A percentile compares a stretch with the other conserved stretches of the same genome.
Conservation (phyloP, 2,113 vertebrate genomes). For the Natator depressus region DNA sequence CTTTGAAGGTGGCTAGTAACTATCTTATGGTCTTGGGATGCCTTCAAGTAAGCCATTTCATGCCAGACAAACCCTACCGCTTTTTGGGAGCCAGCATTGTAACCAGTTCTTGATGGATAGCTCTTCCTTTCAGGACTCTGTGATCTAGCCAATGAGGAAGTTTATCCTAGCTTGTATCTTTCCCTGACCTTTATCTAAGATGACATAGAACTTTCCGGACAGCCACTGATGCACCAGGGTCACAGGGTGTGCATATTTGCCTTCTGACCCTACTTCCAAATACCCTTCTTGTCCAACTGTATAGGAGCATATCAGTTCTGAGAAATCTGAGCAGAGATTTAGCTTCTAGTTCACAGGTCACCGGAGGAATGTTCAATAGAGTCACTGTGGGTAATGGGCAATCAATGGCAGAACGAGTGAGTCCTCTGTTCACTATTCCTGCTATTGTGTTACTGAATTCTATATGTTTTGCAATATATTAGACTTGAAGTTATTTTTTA, state of each 20-base stretch:
- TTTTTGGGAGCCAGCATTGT: background rate
- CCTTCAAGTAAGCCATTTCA: slow-evolving; percentile 21
- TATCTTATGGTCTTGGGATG: background rate
- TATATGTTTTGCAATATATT: slow-evolving; percentile 26
- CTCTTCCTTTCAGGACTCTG: background rate
- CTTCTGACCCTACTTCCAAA: background rate
- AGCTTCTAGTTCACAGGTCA: background rate
- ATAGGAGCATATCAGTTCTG: background rate
- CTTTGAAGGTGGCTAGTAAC: background rate
- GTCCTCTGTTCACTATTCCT: background rate
- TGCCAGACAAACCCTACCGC: background rate
- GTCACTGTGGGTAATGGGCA: background rate
- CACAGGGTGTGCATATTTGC: background rate
- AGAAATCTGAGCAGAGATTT: background rate
- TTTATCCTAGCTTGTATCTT: slow-evolving; percentile 31
- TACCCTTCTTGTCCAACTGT: background rate
- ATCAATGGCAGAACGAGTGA: background rate
- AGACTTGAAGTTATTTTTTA: background rate
- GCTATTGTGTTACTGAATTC: background rate
- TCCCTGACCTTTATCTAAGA: slow-evolving; percentile 22
- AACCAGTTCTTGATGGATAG: background rate
- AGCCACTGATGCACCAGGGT: background rate
- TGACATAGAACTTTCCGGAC: background rate
- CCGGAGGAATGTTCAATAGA: background rate
- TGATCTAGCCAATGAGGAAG: background rate